These are phyloP conservation scores for Drosophila fungiperda DNA, from an alignment of 2,888 invertebrate genomes.

Conservation along the genomic window DNA sequence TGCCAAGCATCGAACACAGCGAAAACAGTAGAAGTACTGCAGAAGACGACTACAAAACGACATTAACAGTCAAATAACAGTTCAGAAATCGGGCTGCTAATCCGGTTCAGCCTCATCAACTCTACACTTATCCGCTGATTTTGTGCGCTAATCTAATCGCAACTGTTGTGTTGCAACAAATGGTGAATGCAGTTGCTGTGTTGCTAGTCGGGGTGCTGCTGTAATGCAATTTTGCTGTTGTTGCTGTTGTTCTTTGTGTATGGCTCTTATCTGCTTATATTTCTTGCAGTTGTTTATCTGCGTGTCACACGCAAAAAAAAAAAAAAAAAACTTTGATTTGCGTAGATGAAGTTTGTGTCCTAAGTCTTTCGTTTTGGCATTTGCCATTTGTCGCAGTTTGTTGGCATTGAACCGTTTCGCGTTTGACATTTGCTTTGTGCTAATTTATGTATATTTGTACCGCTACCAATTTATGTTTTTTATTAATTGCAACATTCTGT, in stretches of 20 bases:
- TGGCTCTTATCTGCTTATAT: conserved; percentile 56
- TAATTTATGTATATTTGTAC: conserved; percentile 58
- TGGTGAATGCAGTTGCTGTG: conserved; percentile 37
- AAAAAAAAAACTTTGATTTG: conserved; percentile 34
- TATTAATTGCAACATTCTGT: conserved; percentile 60
- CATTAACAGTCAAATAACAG: conserved; percentile 22
- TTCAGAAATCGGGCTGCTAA: conserved; percentile 39
- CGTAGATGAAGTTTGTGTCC: conserved; percentile 75
- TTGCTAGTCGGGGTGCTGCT: conserved; percentile 17
- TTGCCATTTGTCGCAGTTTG: conserved; percentile 57
- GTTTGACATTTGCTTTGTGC: conserved; percentile 51
- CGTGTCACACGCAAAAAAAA: conserved; percentile 64
- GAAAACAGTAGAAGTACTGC: conserved; percentile 29
- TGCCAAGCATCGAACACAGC: conserved; percentile 4
- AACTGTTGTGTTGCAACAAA: conserved; percentile 61
- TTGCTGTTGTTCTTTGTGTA: conserved; percentile 32
- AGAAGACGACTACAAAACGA: conserved; percentile 9
- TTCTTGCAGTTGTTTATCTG: conserved; percentile 51
- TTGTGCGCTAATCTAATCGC: conserved; percentile 54
- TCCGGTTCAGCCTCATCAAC: conserved; percentile 49
- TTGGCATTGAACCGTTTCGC: conserved; percentile 55
- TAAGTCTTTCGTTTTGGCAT: conserved; percentile 79
- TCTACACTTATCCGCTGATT: conserved; percentile 31
- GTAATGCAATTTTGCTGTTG: conserved; percentile 63
- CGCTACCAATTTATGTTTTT: conserved; percentile 53